phyloP scores from a whole-genome alignment of 1,140 invertebrate species.

The Zophobas atratus region DNA sequence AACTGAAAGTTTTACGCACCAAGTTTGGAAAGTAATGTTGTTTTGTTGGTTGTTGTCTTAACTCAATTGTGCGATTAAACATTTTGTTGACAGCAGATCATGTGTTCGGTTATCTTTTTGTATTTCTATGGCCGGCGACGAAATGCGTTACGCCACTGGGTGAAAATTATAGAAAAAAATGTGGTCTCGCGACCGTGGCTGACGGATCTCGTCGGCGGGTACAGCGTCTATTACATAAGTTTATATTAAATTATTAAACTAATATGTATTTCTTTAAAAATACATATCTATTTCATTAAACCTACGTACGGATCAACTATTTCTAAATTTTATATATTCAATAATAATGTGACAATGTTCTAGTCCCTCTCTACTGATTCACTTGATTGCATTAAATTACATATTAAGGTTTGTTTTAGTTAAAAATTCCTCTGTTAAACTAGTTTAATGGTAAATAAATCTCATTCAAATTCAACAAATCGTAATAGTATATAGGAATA shows the following conservation, averaged over 20 bases:
- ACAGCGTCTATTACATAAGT: slow-evolving; percentile 48
- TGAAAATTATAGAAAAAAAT: background rate
- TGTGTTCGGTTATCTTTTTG: slow-evolving; percentile 47
- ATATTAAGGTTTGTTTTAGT: slow-evolving; percentile 48
- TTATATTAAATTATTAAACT: slow-evolving; percentile 58
- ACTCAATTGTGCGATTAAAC: slow-evolving; percentile 51
- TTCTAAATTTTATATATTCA: slow-evolving; percentile 63
- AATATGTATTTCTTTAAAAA: slow-evolving; percentile 61
- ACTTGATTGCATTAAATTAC: slow-evolving; percentile 61
- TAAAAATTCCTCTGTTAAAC: slow-evolving; percentile 49
- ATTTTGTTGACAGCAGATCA: slow-evolving; percentile 50
- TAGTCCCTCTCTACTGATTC: slow-evolving; percentile 59
- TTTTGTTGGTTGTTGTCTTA: slow-evolving; percentile 33
- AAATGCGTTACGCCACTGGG: background rate
- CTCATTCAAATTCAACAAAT: slow-evolving; percentile 52
- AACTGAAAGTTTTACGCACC: slow-evolving; percentile 30
- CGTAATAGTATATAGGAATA: slow-evolving; percentile 50
- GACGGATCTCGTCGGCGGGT: slow-evolving; percentile 1
- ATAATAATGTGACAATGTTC: slow-evolving; percentile 64
- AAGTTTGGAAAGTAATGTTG: slow-evolving; percentile 16
- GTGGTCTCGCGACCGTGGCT: background rate
- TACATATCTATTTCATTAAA: slow-evolving; percentile 64
- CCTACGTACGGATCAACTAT: slow-evolving; percentile 65
- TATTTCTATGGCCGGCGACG: slow-evolving; percentile 20
- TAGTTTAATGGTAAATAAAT: slow-evolving; percentile 49